A percentile compares a stretch with the other conserved stretches of the same genome.
Conservation (phyloP, 2,113 vertebrate species). For the Electrona antarctica region DNA sequence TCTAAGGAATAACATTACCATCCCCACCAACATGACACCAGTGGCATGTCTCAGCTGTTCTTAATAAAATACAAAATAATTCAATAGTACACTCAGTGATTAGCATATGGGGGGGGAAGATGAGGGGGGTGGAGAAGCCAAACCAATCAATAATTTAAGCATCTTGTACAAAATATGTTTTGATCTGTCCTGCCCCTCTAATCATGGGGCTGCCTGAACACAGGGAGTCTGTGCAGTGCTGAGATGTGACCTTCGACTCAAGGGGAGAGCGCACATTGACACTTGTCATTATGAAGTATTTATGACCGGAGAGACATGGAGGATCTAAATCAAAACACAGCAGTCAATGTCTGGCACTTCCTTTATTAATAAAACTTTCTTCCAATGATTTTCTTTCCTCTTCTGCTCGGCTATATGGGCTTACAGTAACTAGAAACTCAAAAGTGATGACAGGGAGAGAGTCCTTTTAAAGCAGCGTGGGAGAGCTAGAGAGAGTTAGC, state of each 20-base stretch:
- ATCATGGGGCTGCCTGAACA: conserved; percentile 61
- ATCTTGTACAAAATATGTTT: conserved; percentile 70
- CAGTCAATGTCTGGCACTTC: conserved; percentile 57
- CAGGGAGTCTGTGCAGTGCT: conserved; percentile 46
- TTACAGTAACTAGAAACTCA: conserved; percentile 72
- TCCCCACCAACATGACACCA: conserved; percentile 12
- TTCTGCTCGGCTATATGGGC: conserved; percentile 30
- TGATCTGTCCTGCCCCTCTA: conserved; percentile 67
- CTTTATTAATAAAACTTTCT: conserved; percentile 72
- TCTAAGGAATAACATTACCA: background rate
- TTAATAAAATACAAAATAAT: conserved; percentile 47
- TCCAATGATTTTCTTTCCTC: conserved; percentile 63
- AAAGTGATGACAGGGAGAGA: conserved; percentile 75
- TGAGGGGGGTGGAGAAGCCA: conserved; percentile 12
- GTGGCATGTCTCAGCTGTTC: conserved; percentile 29
- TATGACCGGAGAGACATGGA: conserved; percentile 66
- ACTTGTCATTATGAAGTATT: conserved; percentile 79
- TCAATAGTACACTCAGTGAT: conserved; percentile 54
- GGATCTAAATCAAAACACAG: conserved; percentile 73
- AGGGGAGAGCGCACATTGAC: conserved; percentile 74
- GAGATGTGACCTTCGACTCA: conserved; percentile 77
- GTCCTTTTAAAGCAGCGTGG: conserved; percentile 62
- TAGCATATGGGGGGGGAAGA: conserved; percentile 58
- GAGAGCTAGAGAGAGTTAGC: conserved; percentile 39
- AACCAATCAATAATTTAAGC: conserved; percentile 72